Conservation (phyloP, 2,888 invertebrate genomes). For the Drosophila picticornis region DNA sequence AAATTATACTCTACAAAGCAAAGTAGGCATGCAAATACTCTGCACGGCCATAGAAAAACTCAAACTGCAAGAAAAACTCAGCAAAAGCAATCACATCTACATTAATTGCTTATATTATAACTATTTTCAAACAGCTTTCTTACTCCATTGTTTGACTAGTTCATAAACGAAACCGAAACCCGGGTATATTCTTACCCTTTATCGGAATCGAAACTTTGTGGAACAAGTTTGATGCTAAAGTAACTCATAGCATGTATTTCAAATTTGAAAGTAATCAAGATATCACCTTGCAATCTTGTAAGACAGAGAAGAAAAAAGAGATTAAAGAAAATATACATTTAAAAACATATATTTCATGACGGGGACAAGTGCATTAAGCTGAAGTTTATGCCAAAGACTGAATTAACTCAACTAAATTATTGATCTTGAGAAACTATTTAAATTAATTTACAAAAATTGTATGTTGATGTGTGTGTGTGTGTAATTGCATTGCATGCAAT, state of each 20-base stretch:
- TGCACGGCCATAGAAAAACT: neutral
- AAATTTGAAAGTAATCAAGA: neutral
- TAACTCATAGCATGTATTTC: neutral
- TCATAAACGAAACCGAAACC: neutral
- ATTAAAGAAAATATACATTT: neutral
- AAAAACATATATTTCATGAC: neutral
- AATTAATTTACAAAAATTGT: constrained; percentile 10
- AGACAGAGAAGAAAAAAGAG: neutral
- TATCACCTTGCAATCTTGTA: neutral
- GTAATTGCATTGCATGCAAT: constrained; percentile 25
- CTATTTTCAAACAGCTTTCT: neutral
- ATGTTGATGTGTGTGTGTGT: constrained; percentile 4
- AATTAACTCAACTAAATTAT: constrained; percentile 6
- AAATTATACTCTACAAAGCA: constrained; percentile 9
- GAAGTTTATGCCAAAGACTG: neutral
- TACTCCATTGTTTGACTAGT: neutral
- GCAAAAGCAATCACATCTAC: neutral
- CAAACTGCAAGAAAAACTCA: neutral
- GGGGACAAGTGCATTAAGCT: neutral
- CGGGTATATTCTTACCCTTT: neutral
- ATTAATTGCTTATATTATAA: neutral
- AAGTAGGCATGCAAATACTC: constrained; percentile 1
- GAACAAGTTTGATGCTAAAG: neutral
- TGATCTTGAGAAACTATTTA: constrained; percentile 13
- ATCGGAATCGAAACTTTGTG: neutral